Evolutionary conservation across 2,113 vertebrate genomes (phyloP), one percentile per base, ranked within the genome.

Genomic region (Pampusana beccarii): DNA sequence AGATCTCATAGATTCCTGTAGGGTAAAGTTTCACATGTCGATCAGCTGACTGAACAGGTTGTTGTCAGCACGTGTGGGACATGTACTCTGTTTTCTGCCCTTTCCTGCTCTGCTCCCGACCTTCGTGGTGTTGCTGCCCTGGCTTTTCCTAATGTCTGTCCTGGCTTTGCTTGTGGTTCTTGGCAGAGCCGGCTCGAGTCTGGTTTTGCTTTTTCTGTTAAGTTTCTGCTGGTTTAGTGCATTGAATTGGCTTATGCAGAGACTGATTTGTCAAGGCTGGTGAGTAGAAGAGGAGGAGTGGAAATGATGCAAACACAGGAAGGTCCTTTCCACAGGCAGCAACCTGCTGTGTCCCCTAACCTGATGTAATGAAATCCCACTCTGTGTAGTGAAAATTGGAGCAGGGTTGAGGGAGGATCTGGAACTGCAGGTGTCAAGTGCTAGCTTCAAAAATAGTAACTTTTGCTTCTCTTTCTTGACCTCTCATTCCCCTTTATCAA

Each of bases 91-190:
- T 84, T 48, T 58, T 19, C 50, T 60, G 13, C 31, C 42, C 42
- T 77, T 67, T 77, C 51, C n/a, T 50, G 6, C 66, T 74, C 70
- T 86, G 29, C 33, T 91, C 19, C 17, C 29, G 34, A 3, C 29
- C 44, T 77, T 33, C 0, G 0, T 53, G 38, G 9, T 24, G 36
- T 50, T 42, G 56, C 77, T 84, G 48, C 36, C n/a, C 40, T 60
- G 11, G 19, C 25, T 78, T 16, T 42, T n/a, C 46, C 15, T 61
- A 18, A 13, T 26, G 13, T 33, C n/a, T 58, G 15, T 70, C 70
- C 42, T 64, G 21, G 23, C 34, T 94, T 28, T 42, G 19, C 72
- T 74, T 44, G 34, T 44, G 42, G 10, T 66, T 54, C n/a, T 92
- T 36, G 54, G 38, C 26, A 18, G 46, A 58, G 38, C 29, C 67